phyloP scores from a whole-genome alignment of 1,140 invertebrate genomes.

The Drosophila baimaii region DNA sequence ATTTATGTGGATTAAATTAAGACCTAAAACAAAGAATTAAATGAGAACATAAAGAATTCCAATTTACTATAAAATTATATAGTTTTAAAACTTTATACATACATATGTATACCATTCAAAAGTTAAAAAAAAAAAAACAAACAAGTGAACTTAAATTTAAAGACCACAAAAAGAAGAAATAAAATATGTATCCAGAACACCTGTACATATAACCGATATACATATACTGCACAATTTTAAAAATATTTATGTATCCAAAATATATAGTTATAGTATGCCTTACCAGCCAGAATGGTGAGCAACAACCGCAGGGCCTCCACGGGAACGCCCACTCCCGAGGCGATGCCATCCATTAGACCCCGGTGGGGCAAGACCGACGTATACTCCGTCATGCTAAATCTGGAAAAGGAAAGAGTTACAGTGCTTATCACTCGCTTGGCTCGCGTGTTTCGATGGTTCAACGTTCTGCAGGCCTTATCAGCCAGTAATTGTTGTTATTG shows the following conservation, averaged over 20 bases:
- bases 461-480: constrained; percentile 31
- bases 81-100: too few relatives aligned
- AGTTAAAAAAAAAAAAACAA: too few relatives aligned
- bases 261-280: too few relatives aligned
- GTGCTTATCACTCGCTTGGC: constrained; percentile 16
- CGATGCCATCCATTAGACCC: constrained; percentile 52
- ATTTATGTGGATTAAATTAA: too few relatives aligned
- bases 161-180: not conserved
- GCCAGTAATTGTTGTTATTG: constrained; percentile 38
- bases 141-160: not conserved
- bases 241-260: not conserved
- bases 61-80: too few relatives aligned
- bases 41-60: too few relatives aligned
- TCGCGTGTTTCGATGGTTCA: constrained; percentile 37
- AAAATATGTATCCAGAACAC: constrained; percentile 3
- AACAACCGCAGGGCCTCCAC: constrained; percentile 89
- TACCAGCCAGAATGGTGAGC: constrained; percentile 88
- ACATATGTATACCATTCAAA: too few relatives aligned
- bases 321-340: constrained; percentile 84
- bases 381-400: constrained; percentile 43
- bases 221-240: not conserved
- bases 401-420: constrained; percentile 28
- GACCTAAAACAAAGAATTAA: too few relatives aligned
- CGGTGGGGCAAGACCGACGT: constrained; percentile 4
- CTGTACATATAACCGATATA: constrained; percentile 8